Evolutionary conservation across 2,888 invertebrate species (phyloP).

Genomic region (Idaea biselata): DNA sequence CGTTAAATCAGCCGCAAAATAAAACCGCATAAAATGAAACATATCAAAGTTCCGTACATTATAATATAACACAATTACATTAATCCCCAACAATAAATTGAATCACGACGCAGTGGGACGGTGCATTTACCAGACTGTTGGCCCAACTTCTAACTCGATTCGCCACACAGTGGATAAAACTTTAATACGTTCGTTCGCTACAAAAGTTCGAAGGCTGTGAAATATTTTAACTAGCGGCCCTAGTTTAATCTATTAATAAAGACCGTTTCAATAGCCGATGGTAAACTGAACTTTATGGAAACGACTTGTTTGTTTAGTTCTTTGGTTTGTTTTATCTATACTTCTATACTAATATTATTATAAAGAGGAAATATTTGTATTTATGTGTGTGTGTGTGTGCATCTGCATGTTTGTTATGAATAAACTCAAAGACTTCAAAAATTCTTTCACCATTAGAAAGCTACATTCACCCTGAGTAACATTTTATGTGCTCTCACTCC

Average conservation of each 20-base stretch:
- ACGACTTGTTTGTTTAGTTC: conserved; percentile 6
- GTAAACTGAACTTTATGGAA: conserved; percentile 5
- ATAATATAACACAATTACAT: conserved; percentile 42
- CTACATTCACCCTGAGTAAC: no score
- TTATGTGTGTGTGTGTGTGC: no score
- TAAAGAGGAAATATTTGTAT: no score
- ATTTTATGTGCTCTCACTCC: no score
- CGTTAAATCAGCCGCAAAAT: neutral
- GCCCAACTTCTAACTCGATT: conserved; percentile 49
- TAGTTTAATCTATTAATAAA: conserved; percentile 45
- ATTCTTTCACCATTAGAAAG: no score
- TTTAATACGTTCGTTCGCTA: conserved; percentile 41
- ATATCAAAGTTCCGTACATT: conserved; percentile 8
- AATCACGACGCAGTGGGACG: conserved; percentile 39
- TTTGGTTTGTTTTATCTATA: neutral
- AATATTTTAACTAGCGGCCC: conserved; percentile 38
- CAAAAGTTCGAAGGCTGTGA: conserved; percentile 27
- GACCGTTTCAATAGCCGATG: neutral
- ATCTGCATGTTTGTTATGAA: no score
- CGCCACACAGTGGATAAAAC: conserved; percentile 45
- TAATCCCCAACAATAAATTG: conserved; percentile 45
- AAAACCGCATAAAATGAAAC: neutral
- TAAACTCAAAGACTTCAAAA: no score
- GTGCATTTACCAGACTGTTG: conserved; percentile 36
- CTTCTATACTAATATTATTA: no score